These are phyloP conservation scores for Trogon surrucura DNA, from an alignment of 2,113 vertebrate species.

Conservation along the genomic window DNA sequence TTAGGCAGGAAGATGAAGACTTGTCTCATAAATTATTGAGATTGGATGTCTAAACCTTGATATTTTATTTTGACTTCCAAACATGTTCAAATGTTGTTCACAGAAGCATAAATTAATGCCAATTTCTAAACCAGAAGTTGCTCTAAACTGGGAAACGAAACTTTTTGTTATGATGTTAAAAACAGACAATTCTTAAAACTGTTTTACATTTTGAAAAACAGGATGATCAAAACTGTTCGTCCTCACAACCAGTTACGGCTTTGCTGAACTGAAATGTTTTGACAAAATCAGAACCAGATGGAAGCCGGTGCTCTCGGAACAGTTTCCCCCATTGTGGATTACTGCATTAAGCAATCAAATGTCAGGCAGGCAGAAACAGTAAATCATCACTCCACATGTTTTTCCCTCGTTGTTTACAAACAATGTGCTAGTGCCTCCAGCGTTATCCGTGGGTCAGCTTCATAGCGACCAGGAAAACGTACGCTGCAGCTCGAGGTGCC, in stretches of 20 bases:
- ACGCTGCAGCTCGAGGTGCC: neutral
- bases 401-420: slow-evolving; percentile 29
- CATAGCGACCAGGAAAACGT: neutral
- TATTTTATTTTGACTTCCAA: slow-evolving; percentile 45
- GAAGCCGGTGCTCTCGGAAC: neutral
- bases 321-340: slow-evolving; percentile 17
- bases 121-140: slow-evolving; percentile 47
- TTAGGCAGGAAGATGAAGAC: neutral
- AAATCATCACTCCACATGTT: neutral
- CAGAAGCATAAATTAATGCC: slow-evolving; percentile 43
- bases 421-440: neutral
- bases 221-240: slow-evolving; percentile 57
- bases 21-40: slow-evolving; percentile 4
- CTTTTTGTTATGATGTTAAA: slow-evolving; percentile 57
- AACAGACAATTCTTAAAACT: slow-evolving; percentile 49
- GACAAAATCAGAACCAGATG: slow-evolving; percentile 46
- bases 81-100: neutral
- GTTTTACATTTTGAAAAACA: slow-evolving; percentile 42
- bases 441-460: neutral
- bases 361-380: slow-evolving; percentile 27
- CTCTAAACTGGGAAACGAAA: slow-evolving; percentile 54
- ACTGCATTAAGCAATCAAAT: neutral
- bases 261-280: slow-evolving; percentile 56
- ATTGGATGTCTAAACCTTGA: slow-evolving; percentile 36
- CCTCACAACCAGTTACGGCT: neutral